A percentile compares a stretch with the other conserved stretches of the same genome.
Conservation (phyloP, 2,888 invertebrate species). For the Dynastes hyllus region DNA sequence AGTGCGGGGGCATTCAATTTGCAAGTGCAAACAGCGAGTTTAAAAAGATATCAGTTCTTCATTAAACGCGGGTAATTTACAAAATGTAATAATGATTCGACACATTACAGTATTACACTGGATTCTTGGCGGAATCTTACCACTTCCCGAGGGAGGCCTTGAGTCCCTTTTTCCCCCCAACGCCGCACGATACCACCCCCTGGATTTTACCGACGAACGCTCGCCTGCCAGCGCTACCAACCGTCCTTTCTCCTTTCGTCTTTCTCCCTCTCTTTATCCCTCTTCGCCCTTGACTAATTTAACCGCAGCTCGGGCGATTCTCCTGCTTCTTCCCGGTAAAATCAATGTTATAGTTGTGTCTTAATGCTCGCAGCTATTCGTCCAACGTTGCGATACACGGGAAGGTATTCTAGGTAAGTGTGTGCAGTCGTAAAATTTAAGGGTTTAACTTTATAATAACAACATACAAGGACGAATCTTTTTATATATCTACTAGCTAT, state of each 20-base stretch:
- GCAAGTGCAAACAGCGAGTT: constrained; percentile 40
- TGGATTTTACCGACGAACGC: too few species aligned
- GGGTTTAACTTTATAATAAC: too few species aligned
- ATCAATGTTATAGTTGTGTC: constrained; percentile 59
- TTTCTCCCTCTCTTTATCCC: not conserved
- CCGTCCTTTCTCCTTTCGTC: not conserved
- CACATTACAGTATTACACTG: constrained; percentile 35
- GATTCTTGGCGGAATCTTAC: constrained; percentile 40
- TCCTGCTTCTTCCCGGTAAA: constrained; percentile 54
- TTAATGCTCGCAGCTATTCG: constrained; percentile 56
- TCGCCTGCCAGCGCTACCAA: not conserved
- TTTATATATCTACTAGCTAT: too few species aligned
- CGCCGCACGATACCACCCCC: not conserved
- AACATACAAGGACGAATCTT: too few species aligned
- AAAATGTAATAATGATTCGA: constrained; percentile 39
- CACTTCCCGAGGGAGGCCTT: constrained; percentile 2
- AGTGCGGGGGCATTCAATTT: constrained; percentile 23
- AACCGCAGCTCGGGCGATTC: constrained; percentile 53
- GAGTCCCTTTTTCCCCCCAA: not conserved
- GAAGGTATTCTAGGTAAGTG: not conserved
- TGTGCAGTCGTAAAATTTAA: not conserved
- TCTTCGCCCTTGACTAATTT: constrained; percentile 53
- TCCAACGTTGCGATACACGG: constrained; percentile 52
- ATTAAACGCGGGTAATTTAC: constrained; percentile 39
- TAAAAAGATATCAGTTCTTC: constrained; percentile 35